A percentile compares a stretch with the other conserved stretches of the same genome.
Evolutionary conservation across 2,888 invertebrate species (phyloP).

Genomic region (Brachyopa scutellaris): DNA sequence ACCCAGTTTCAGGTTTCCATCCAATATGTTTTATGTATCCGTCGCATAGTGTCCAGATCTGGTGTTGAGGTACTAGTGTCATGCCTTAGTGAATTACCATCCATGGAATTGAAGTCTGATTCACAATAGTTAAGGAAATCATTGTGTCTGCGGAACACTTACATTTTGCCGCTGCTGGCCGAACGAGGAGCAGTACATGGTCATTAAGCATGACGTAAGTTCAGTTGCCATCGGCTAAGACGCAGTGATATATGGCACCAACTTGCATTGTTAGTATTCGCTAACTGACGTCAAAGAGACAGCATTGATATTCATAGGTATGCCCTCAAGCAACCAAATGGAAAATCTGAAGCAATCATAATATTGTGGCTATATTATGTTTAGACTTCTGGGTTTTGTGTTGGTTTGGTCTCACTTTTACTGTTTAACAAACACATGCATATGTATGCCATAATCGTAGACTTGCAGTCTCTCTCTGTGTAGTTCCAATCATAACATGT

Average conservation of each 20-base stretch:
- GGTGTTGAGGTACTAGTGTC: slow-evolving; percentile 53
- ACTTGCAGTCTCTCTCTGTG: too few species aligned
- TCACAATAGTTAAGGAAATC: slow-evolving; percentile 29
- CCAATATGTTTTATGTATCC: slow-evolving; percentile 3
- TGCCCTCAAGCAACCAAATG: slow-evolving; percentile 45
- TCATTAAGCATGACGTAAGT: slow-evolving; percentile 55
- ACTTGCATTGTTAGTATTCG: slow-evolving; percentile 30
- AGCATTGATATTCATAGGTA: slow-evolving; percentile 10
- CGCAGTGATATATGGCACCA: slow-evolving; percentile 24
- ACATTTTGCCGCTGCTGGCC: slow-evolving; percentile 8
- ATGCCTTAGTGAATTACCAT: slow-evolving; percentile 47
- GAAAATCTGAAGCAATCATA: slow-evolving; percentile 56
- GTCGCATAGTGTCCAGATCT: background rate
- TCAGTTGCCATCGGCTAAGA: slow-evolving; percentile 12
- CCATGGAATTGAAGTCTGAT: slow-evolving; percentile 39
- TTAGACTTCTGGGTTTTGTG: slow-evolving; percentile 1
- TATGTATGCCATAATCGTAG: too few species aligned
- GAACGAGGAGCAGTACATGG: slow-evolving; percentile 29
- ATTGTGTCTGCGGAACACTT: slow-evolving; percentile 21
- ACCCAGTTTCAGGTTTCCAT: slow-evolving; percentile 46
- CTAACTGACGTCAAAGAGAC: slow-evolving; percentile 51
- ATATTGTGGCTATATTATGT: slow-evolving; percentile 16
- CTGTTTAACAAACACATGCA: background rate
- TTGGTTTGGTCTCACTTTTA: slow-evolving; percentile 14
- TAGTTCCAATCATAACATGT: slow-evolving; percentile 27